Percentiles rank a stretch among this genome's conserved stretches.
Evolutionary conservation across 2,797 vertebrate genomes (phyloP).

Genomic region (Brachyalestes nurse): DNA sequence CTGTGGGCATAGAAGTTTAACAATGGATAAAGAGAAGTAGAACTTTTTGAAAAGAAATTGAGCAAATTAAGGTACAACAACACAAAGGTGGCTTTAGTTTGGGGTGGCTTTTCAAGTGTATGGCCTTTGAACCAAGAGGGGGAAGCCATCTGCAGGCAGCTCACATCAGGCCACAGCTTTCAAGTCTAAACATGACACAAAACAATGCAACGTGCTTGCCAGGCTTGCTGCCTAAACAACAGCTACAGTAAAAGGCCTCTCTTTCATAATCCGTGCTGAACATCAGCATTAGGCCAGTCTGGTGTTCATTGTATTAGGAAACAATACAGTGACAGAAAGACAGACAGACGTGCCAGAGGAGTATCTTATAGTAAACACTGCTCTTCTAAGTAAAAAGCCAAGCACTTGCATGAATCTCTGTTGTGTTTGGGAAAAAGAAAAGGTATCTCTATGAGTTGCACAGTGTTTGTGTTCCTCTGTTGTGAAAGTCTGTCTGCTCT

Average conservation of each 20-base stretch:
- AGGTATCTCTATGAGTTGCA: too few relatives aligned
- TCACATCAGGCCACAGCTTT: slow-evolving; percentile 63
- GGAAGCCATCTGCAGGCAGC: slow-evolving; percentile 64
- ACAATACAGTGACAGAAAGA: too few relatives aligned
- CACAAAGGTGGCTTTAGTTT: slow-evolving; percentile 53
- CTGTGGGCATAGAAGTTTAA: slow-evolving; percentile 36
- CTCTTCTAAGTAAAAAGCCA: too few relatives aligned
- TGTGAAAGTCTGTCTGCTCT: too few relatives aligned
- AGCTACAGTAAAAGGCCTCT: slow-evolving; percentile 33
- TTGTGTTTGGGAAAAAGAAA: too few relatives aligned
- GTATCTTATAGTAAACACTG: too few relatives aligned
- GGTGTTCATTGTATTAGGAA: too few relatives aligned
- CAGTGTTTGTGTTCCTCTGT: too few relatives aligned
- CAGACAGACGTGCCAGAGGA: too few relatives aligned
- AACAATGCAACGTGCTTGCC: slow-evolving; percentile 35
- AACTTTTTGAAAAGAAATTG: slow-evolving; percentile 24
- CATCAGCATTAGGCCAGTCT: not conserved
- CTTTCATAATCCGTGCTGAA: slow-evolving; percentile 36
- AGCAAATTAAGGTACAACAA: slow-evolving; percentile 39
- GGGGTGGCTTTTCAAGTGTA: slow-evolving; percentile 41
- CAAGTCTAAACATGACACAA: slow-evolving; percentile 63
- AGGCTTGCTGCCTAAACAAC: slow-evolving; percentile 11
- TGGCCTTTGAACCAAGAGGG: slow-evolving; percentile 63
- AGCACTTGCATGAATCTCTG: not conserved
- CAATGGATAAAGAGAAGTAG: slow-evolving; percentile 24